Evolutionary conservation across 2,888 invertebrate species (phyloP), one percentile per base, ranked within the genome.

Genomic region (Brachyptera putata): DNA sequence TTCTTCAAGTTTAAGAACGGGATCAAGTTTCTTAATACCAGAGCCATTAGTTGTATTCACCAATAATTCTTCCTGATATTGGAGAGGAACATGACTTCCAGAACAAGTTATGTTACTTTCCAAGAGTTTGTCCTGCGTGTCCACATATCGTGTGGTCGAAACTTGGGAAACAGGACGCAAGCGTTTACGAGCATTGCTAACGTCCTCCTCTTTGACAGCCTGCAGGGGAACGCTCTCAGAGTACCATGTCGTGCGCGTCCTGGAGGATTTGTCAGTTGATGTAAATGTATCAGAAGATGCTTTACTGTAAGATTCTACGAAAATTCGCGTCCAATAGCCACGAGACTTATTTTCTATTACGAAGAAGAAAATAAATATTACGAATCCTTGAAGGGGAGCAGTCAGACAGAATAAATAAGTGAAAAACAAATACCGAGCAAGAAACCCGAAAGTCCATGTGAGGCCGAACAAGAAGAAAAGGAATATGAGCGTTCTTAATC

Each of bases 341-440:
- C 82, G 74, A 4, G 83, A 80, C 13, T 72, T 70, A 1, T 79
- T 78, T 70, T 83, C 82, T 58, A 82, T 76, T 14, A 83, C 69
- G 7, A 84, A 76, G 69, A 84, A 84, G 70, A 83, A 84, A 14
- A 84, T 69, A 66, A 84, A 84, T 13, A 84, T 72, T 7, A 84
- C 79, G 68, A 84, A 82, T 1, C 84, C 84, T 68, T 84, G 83
- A 14, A 83, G 65, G 0, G 84, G 81, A 3, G 83, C 80, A 0
- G 82, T 82, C n/a, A 83, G 69, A 68, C 83, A 84, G 67, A 84
- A 84, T 0, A 84, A 71, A 69, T 84, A 84, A 0, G 83, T 81
- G 74, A 83, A 83, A 18, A 79, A 66, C 18, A 80, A 63, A 9
- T 74, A 71, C 21, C 76, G 75, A 3, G 72, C 74, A 65, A 81